A percentile compares a stretch with the other conserved stretches of the same genome.
These are phyloP conservation scores for Sanderia malayensis DNA, from an alignment of 30 jellyfish, hydroid and myxozoan species.

Conservation along the genomic window DNA sequence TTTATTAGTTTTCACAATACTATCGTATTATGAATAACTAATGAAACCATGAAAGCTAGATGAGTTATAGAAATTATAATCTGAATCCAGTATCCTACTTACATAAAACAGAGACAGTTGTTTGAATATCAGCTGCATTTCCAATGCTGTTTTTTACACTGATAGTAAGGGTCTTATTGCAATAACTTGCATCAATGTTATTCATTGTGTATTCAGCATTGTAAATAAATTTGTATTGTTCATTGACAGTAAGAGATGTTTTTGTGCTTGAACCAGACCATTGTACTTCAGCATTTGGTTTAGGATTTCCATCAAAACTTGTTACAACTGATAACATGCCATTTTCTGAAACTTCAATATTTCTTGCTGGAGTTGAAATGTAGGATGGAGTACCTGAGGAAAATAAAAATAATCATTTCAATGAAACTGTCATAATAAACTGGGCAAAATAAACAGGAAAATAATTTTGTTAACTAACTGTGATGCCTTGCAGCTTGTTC, in stretches of 20 bases:
- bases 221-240: neutral
- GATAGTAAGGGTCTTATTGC: neutral
- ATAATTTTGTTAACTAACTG: no score
- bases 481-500: no score
- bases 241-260: neutral
- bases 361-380: neutral
- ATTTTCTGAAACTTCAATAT: neutral
- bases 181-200: neutral
- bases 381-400: neutral
- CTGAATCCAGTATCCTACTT: no score
- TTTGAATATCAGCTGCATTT: neutral
- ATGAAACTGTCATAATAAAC: no score
- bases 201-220: neutral
- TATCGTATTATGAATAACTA: no score
- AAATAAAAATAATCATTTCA: no score
- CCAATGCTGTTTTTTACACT: neutral
- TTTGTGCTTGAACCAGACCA: neutral
- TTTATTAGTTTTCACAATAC: no score
- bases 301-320: neutral
- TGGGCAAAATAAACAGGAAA: no score
- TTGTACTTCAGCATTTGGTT: conserved; percentile 3
- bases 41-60: no score
- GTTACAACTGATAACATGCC: neutral
- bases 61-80: no score
- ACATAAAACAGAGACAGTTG: neutral